phyloP scores from a whole-genome alignment of 2,888 invertebrate species.

The Empis stercorea region DNA sequence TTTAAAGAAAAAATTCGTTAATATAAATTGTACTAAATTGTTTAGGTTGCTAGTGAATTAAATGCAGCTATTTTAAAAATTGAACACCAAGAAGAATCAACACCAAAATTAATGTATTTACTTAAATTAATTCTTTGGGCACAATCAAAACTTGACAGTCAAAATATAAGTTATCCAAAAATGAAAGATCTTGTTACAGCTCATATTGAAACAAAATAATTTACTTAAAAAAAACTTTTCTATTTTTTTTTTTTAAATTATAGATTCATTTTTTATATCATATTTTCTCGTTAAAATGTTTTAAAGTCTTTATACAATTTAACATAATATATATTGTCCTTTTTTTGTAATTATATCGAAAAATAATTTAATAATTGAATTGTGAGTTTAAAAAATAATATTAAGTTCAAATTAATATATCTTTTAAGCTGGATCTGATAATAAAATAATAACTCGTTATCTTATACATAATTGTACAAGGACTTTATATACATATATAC shows the following conservation, averaged over 20 bases:
- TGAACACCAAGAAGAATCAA: constrained; percentile 82
- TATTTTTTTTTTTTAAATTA: constrained; percentile 6
- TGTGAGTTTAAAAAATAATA: no score
- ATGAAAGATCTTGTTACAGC: constrained; percentile 86
- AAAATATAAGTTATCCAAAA: constrained; percentile 88
- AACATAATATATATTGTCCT: neutral
- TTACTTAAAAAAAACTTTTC: constrained; percentile 2
- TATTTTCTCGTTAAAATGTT: constrained; percentile 5
- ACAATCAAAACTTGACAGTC: constrained; percentile 87
- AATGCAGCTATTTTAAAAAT: constrained; percentile 94
- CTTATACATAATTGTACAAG: no score
- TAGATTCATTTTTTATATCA: constrained; percentile 41
- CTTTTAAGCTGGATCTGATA: no score
- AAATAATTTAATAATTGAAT: no score
- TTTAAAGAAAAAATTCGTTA: no score
- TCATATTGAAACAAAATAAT: constrained; percentile 48
- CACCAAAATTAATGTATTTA: constrained; percentile 81
- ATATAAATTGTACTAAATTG: no score
- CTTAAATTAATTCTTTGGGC: constrained; percentile 92
- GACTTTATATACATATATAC: no score
- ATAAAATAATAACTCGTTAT: no score
- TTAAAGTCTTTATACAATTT: constrained; percentile 4
- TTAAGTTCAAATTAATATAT: no score
- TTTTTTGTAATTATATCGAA: neutral
- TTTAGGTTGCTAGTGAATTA: constrained; percentile 88